Base-by-base conservation (phyloP, 2,797 vertebrate species). In the Platalea minor region DNA sequence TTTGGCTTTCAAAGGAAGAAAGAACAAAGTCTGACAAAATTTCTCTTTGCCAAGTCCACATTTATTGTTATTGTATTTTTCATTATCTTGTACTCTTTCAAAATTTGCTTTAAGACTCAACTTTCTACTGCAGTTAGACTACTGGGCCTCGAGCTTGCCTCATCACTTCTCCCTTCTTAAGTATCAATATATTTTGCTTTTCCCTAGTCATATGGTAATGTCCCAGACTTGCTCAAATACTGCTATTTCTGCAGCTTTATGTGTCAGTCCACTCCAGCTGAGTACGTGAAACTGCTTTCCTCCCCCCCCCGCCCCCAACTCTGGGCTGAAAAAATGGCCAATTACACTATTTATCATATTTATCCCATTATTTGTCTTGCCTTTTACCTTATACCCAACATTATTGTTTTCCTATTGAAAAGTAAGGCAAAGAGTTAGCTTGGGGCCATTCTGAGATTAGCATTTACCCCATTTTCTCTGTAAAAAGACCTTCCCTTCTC, bases 1-100 rank as follows among this genome's bases (percentile, higher is more conserved):
- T 96, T 78, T 74, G 63, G 78, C 41, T 93, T 91, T 95, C 78
- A 94, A 96, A 93, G 64, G 51, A 61, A 76, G 56, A 54, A 73
- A 85, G 70, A 94, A 77, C 51, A 80, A 94, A 95, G 85, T 60
- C 86, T 96, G 75, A 79, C 78, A 85, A 84, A 77, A 87, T 17
- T 74, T 41, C 51, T 53, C 56, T 76, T 85, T 83, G 46, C 9
- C 11, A 79, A 83, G 31, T 69, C 57, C 23, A 5, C 31, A 11
- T 59, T 76, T 78, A 73, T 69, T 87, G 61, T 75, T 77, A 43
- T 7, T 45, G 35, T 39, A 7, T 23, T 51, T 80, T 82, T 90
- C 11, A 28, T 82, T 82, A 35, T 15, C 51, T 81, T 65, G 45
- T 51, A n/a, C 50, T 78, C 23, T n/a, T 91, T 76, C 35, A 63